phyloP scores from a whole-genome alignment of 2,113 vertebrate species.

The Jacana jacana region DNA sequence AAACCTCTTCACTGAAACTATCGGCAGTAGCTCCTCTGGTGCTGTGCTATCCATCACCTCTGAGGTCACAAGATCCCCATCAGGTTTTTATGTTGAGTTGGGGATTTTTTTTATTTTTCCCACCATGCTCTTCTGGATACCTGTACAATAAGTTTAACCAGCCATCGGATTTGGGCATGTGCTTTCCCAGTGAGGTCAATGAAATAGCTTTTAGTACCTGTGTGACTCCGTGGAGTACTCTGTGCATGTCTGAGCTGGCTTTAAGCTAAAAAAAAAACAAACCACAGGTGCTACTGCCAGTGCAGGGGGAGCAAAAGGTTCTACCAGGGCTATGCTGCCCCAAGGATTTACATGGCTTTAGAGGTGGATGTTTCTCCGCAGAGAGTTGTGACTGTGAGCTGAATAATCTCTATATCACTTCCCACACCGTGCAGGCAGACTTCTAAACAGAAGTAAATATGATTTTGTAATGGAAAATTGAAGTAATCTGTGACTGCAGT shows the following conservation, averaged over 20 bases:
- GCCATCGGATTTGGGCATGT: background rate
- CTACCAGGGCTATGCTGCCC: background rate
- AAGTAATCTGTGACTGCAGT: background rate
- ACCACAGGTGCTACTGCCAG: background rate
- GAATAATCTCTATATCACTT: background rate
- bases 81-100: background rate
- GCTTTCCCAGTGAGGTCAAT: background rate
- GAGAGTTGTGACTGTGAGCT: background rate
- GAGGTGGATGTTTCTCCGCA: background rate
- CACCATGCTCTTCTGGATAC: background rate
- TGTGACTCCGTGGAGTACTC: background rate
- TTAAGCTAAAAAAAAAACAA: background rate
- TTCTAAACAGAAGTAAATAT: background rate
- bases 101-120: background rate
- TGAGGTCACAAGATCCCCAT: background rate
- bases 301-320: background rate
- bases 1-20: background rate
- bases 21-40: background rate
- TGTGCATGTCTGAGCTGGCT: background rate
- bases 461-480: background rate
- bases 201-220: background rate
- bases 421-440: background rate
- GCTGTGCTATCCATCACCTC: fast-evolving
- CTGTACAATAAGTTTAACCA: background rate
- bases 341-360: background rate